A percentile compares a stretch with the other conserved stretches of the same genome.
phyloP scores from a whole-genome alignment of 2,888 invertebrate species.

The Oscheius sp. region DNA sequence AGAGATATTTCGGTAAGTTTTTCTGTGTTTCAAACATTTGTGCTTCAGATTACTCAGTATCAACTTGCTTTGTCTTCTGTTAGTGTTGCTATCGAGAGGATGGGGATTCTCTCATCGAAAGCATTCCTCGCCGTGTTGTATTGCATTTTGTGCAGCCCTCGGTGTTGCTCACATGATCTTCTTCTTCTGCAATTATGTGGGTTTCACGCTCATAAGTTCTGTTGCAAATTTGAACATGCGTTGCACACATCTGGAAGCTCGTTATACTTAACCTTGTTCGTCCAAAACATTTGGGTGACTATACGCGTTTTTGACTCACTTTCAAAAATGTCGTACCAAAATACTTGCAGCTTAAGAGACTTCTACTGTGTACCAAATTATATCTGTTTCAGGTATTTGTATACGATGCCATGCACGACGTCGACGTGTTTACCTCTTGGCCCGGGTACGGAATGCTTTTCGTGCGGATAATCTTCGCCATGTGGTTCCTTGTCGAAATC shows the following conservation, averaged over 20 bases:
- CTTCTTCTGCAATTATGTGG: slow-evolving; percentile 95
- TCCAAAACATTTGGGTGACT: too few species aligned
- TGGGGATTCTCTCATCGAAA: slow-evolving; percentile 83
- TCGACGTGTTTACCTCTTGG: slow-evolving; percentile 97
- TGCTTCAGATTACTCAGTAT: slow-evolving; percentile 35
- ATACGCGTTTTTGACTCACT: too few species aligned
- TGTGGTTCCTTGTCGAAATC: slow-evolving; percentile 85
- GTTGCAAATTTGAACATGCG: neutral
- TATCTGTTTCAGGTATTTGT: slow-evolving; percentile 85
- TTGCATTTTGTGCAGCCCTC: slow-evolving; percentile 89
- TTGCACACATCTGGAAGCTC: too few species aligned
- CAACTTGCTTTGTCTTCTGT: slow-evolving; percentile 90
- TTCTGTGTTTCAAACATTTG: slow-evolving; percentile 79
- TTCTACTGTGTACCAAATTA: too few species aligned
- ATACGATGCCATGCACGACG: slow-evolving; percentile 89
- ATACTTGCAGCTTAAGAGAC: too few species aligned
- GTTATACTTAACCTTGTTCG: too few species aligned
- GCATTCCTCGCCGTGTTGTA: slow-evolving; percentile 78
- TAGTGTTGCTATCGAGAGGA: slow-evolving; percentile 92
- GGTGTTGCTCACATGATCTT: slow-evolving; percentile 89
- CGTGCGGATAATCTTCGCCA: slow-evolving; percentile 86
- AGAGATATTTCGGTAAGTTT: slow-evolving; percentile 79
- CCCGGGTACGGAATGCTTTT: slow-evolving; percentile 93
- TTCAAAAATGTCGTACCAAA: too few species aligned
- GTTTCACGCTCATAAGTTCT: slow-evolving; percentile 70